Conservation (phyloP, 2,797 vertebrate species). For the Champsocephalus gunnari region DNA sequence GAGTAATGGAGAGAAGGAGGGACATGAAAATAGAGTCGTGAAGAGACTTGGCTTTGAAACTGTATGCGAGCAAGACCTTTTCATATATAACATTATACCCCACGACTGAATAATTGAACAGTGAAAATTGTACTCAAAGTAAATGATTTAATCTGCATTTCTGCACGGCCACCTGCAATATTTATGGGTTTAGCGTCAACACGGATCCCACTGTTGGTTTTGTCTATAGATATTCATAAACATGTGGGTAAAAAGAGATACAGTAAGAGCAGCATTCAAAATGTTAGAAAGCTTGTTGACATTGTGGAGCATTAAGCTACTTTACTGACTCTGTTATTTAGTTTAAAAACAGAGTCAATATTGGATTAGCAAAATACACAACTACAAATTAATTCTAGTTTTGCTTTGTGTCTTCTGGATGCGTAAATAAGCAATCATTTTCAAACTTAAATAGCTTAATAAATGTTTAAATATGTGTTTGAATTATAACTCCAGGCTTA, state of each 20-base stretch:
- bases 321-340: too few relatives aligned
- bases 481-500: background rate
- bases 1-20: constrained; percentile 18
- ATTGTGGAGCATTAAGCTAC: background rate
- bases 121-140: too few relatives aligned
- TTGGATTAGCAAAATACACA: background rate
- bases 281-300: background rate
- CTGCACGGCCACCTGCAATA: background rate
- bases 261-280: background rate
- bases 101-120: too few relatives aligned
- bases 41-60: constrained; percentile 22
- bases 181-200: too few relatives aligned
- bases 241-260: background rate
- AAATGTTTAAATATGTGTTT: background rate
- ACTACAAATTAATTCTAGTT: background rate
- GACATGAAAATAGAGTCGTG: background rate
- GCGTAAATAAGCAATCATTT: background rate
- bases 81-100: too few relatives aligned
- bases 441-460: background rate
- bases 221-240: background rate
- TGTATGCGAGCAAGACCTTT: background rate
- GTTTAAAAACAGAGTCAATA: background rate
- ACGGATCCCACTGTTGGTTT: background rate
- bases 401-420: background rate
- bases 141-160: too few relatives aligned